phyloP scores from a whole-genome alignment of 1,140 invertebrate genomes.

The Scaptomyza graminum region DNA sequence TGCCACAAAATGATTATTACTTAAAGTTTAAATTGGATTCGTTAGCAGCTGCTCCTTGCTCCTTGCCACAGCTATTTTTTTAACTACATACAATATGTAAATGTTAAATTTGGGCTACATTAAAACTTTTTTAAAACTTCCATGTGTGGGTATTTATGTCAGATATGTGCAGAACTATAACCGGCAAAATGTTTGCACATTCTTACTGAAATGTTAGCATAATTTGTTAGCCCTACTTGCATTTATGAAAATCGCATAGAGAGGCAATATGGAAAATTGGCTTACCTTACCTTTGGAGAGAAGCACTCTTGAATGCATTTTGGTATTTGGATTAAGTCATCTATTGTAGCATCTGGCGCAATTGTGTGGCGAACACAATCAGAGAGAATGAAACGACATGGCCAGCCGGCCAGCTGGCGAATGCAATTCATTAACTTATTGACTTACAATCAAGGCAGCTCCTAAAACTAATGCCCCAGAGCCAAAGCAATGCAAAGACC shows the following conservation, averaged over 20 bases:
- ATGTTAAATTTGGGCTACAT: background rate
- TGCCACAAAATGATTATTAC: constrained; percentile 20
- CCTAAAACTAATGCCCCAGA: constrained; percentile 50
- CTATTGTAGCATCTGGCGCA: background rate
- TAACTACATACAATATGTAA: background rate
- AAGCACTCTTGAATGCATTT: background rate
- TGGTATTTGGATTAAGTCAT: background rate
- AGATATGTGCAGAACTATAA: too few species aligned
- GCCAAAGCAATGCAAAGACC: background rate
- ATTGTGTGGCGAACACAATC: background rate
- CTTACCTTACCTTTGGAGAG: background rate
- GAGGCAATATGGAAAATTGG: background rate
- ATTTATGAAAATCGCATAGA: background rate
- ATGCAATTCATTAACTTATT: constrained; percentile 78
- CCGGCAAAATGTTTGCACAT: too few species aligned
- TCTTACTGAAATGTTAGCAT: too few species aligned
- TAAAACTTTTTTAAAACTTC: background rate
- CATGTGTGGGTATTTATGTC: too few species aligned
- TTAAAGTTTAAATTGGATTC: constrained; percentile 13
- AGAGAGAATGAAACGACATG: background rate
- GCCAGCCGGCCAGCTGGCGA: background rate
- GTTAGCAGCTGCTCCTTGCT: background rate
- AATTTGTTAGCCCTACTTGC: too few species aligned
- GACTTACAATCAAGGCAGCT: constrained; percentile 68
- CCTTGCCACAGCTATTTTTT: background rate